Evolutionary conservation across 2,797 vertebrate genomes (phyloP), one percentile per base, ranked within the genome.

Genomic region (Micromesistius poutassou): DNA sequence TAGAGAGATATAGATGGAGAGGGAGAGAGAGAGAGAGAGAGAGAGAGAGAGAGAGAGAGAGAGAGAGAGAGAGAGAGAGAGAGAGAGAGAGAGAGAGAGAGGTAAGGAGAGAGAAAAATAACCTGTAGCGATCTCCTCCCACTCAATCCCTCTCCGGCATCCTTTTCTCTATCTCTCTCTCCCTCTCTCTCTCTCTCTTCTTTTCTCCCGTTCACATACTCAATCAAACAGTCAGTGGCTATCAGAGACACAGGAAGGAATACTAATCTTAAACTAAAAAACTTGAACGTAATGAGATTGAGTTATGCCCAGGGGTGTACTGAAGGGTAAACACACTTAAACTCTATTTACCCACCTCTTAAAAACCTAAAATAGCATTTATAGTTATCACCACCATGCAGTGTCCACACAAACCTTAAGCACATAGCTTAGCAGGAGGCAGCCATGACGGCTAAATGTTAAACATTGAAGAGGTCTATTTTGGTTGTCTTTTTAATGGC

Each of bases 61-160:
- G 28, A 13, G 66, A 70, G 76, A 84, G 66, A 30, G 66, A 70
- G 66, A 30, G 66, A 12, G 12, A 10, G 28, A 30, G 28, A 14
- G 28, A 13, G 66, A 70, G 76, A 84, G 66, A 30, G 66, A 70
- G 66, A 30, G 66, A 12, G 12, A 10, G 28, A 30, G 28, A 14
- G 42, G 74, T 76, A 84, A 8, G 13, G 66, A 70, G 66, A 13
- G 66, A 10, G 28, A 28, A 12, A 76, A 77, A 84, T 83, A 80
- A 55, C 55, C 78, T 83, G 80, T 85, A 85, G 83, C 82, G 74
- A 80, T 55, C 50, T 22, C 50, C 50, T n/a, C 50, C 50, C 50
- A 55, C 50, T 55, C 50, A 55, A 55, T 22, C 19, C 50, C 50
- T 22, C 78, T 76, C 81, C 79, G 78, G 80, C 81, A 81, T 46